A percentile compares a stretch with the other conserved stretches of the same genome.
phyloP scores from a whole-genome alignment of 2,888 invertebrate genomes.

The Aphodius granarius region DNA sequence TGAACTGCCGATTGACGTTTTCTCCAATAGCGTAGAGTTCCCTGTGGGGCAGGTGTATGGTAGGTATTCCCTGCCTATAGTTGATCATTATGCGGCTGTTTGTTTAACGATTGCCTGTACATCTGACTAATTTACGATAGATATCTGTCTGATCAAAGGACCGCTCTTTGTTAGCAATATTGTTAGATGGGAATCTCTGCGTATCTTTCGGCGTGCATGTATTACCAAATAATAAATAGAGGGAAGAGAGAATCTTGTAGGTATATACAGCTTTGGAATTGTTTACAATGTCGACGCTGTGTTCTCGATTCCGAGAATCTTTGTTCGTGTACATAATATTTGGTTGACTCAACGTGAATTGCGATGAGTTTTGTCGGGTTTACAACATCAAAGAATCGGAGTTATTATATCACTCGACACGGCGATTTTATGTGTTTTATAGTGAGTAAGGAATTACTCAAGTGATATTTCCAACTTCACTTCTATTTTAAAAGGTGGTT shows the following conservation, averaged over 20 bases:
- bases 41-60: background rate
- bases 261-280: background rate
- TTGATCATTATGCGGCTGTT: background rate
- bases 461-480: too few species aligned
- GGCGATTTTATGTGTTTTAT: too few species aligned
- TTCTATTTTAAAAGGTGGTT: too few species aligned
- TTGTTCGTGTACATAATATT: background rate
- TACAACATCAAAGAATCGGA: too few species aligned
- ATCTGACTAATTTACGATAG: background rate
- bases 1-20: background rate
- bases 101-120: background rate
- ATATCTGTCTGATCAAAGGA: background rate
- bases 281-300: background rate
- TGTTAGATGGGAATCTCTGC: background rate
- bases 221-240: background rate
- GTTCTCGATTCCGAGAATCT: background rate
- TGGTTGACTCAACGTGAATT: background rate
- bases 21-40: background rate
- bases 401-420: too few species aligned
- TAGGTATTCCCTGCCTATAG: background rate
- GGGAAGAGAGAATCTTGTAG: background rate
- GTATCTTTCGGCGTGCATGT: background rate
- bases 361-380: too few species aligned
- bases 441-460: too few species aligned
- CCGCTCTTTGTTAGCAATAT: background rate